Evolutionary conservation across 2,888 invertebrate genomes (phyloP).

Genomic region (Elysia crispata): DNA sequence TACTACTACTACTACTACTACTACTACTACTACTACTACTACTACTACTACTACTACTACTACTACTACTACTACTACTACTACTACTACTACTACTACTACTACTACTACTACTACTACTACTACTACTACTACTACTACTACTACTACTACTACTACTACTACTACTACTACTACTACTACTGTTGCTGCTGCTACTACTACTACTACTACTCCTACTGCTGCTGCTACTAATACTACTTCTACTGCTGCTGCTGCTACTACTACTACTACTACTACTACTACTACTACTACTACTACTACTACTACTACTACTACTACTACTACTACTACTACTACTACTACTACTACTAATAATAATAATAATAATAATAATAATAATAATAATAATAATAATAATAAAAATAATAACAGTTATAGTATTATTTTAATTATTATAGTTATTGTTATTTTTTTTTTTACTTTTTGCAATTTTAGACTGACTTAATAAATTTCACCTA

Average conservation of each 20-base stretch:
- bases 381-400: no score
- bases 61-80: conserved; percentile 9
- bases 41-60: conserved; percentile 9
- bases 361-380: no score
- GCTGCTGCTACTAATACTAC: no score
- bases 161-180: conserved; percentile 9
- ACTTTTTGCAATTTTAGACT: no score
- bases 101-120: conserved; percentile 9
- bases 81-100: conserved; percentile 9
- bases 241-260: neutral
- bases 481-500: no score
- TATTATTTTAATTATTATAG: no score
- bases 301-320: conserved; percentile 9
- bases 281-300: conserved; percentile 9
- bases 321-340: conserved; percentile 9
- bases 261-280: conserved; percentile 9
- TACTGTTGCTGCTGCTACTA: neutral
- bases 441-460: no score
- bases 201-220: no score
- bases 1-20: conserved; percentile 9
- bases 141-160: conserved; percentile 9
- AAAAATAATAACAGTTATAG: no score
- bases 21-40: neutral
- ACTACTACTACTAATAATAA: no score
- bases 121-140: conserved; percentile 9